Evolutionary conservation across 2,113 vertebrate genomes (phyloP).

Genomic region (Propithecus coquereli): DNA sequence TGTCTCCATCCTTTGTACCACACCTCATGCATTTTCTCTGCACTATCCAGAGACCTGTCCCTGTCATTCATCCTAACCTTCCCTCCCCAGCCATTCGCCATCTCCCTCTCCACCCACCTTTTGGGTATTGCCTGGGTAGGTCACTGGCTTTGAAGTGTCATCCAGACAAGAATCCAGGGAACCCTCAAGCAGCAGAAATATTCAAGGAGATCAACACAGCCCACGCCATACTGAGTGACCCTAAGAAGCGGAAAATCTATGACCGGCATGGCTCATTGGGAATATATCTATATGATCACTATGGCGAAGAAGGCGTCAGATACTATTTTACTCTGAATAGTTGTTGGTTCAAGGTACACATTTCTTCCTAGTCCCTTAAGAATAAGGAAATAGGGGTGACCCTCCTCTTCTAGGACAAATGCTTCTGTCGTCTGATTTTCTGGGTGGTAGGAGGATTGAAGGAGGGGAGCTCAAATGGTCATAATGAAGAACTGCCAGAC

Average conservation of each 20-base stretch:
- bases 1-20: neutral
- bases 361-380: neutral
- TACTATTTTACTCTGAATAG: conserved; percentile 95
- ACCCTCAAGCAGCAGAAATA: conserved; percentile 90
- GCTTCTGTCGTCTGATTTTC: neutral
- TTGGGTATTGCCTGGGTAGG: conserved; percentile 79
- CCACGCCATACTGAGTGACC: conserved; percentile 90
- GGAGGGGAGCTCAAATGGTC: neutral
- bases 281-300: conserved; percentile 93
- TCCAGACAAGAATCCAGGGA: conserved; percentile 95
- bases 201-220: conserved; percentile 98
- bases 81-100: neutral
- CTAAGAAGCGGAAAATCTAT: conserved; percentile 90
- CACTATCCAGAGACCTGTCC: neutral
- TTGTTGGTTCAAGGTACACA: conserved; percentile 96
- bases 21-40: neutral
- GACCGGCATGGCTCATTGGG: conserved; percentile 95
- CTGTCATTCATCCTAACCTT: neutral
- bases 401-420: neutral
- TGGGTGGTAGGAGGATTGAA: neutral
- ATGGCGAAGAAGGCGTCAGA: conserved; percentile 93
- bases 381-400: neutral
- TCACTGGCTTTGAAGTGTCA: conserved; percentile 93
- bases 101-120: neutral
- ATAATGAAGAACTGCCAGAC: neutral